A percentile compares a stretch with the other conserved stretches of the same genome.
phyloP scores from a whole-genome alignment of 2,113 vertebrate genomes.

The Tupaia chinensis region DNA sequence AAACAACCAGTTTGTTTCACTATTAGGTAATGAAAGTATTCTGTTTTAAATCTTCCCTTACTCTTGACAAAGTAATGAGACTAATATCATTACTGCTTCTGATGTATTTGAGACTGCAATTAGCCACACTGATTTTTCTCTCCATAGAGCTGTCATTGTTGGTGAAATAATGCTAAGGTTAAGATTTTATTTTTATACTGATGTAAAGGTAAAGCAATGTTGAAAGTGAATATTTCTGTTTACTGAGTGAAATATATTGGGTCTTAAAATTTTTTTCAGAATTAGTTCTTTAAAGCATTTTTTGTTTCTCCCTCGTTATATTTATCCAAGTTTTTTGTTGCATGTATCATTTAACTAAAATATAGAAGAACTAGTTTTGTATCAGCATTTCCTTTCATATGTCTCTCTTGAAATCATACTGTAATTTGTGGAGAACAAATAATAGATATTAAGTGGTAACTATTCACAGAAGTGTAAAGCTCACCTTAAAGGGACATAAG shows the following conservation, averaged over 20 bases:
- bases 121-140: neutral
- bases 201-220: neutral
- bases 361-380: neutral
- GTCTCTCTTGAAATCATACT: neutral
- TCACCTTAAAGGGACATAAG: neutral
- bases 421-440: conserved; percentile 31
- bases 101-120: neutral
- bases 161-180: neutral
- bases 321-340: neutral
- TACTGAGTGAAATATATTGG: neutral
- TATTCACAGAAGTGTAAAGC: neutral
- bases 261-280: neutral
- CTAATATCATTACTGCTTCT: neutral
- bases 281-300: neutral
- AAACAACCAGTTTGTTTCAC: neutral
- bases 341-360: neutral
- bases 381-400: neutral
- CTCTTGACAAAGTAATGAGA: neutral
- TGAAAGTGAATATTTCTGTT: neutral
- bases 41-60: neutral
- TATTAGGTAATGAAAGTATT: neutral
- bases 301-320: neutral
- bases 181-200: conserved; percentile 10
- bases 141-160: neutral
- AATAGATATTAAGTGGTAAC: neutral